These are phyloP conservation scores for Steinernema scapterisci DNA, from an alignment of 2,888 invertebrate genomes.

Conservation along the genomic window DNA sequence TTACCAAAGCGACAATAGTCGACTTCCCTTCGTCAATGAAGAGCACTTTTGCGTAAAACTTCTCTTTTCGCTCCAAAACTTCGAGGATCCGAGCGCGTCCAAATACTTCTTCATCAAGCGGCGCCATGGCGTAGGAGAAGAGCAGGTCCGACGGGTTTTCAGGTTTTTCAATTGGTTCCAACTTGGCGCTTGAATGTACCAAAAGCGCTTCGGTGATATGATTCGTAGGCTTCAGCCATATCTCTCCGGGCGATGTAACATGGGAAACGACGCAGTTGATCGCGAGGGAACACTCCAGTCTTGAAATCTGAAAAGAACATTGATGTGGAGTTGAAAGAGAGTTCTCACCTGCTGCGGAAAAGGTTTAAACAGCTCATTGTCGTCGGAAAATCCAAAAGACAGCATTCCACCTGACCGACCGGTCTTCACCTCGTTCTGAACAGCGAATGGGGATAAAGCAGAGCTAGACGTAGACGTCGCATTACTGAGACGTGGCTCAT, in stretches of 20 bases:
- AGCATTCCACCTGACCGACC: too few relatives aligned
- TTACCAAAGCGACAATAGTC: background rate
- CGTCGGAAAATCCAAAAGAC: too few relatives aligned
- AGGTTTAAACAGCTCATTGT: too few relatives aligned
- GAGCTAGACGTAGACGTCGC: too few relatives aligned
- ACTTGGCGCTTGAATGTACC: background rate
- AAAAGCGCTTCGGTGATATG: background rate
- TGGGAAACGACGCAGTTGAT: conserved; percentile 3
- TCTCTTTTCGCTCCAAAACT: background rate
- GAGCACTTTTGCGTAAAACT: background rate
- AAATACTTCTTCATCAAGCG: background rate
- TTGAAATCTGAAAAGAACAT: background rate
- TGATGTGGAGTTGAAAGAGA: background rate
- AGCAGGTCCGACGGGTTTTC: background rate
- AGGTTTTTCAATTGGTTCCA: background rate
- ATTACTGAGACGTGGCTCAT: too few relatives aligned
- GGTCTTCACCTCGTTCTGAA: too few relatives aligned
- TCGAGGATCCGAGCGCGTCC: background rate
- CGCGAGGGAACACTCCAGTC: background rate
- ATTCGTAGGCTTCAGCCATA: background rate
- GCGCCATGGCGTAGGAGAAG: background rate
- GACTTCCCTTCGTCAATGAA: background rate
- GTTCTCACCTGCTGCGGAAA: too few relatives aligned
- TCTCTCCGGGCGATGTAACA: background rate
- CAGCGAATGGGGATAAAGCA: too few relatives aligned